phyloP scores from a whole-genome alignment of 2,888 invertebrate species.

The Chrysotoxum bicinctum region DNA sequence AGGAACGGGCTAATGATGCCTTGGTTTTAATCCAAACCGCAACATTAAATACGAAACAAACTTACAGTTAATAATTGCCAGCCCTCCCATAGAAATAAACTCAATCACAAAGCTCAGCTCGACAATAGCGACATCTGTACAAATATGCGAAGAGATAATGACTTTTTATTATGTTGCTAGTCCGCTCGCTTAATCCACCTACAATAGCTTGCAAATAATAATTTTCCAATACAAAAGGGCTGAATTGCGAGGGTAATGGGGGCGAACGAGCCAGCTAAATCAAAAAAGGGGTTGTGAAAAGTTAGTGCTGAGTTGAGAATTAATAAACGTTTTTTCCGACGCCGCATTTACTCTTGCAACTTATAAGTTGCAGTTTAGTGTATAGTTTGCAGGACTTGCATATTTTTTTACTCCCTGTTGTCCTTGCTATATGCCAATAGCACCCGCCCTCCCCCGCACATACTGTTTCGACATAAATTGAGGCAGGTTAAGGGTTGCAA shows the following conservation, averaged over 20 bases:
- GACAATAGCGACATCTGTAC: constrained; percentile 65
- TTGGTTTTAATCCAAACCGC: constrained; percentile 63
- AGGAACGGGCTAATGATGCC: constrained; percentile 44
- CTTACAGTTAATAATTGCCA: constrained; percentile 44
- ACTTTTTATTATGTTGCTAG: constrained; percentile 71
- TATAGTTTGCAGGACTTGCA: constrained; percentile 41
- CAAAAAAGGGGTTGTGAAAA: constrained; percentile 26
- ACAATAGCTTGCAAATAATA: constrained; percentile 67
- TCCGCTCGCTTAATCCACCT: constrained; percentile 66
- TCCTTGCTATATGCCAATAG: neutral
- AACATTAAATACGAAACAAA: constrained; percentile 11
- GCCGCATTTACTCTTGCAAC: constrained; percentile 9
- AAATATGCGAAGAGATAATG: constrained; percentile 70
- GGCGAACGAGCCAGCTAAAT: neutral
- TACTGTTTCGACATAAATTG: constrained; percentile 38
- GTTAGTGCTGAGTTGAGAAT: constrained; percentile 66
- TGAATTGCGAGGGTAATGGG: neutral
- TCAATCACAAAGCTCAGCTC: neutral
- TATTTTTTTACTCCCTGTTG: neutral
- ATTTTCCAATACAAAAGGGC: constrained; percentile 42
- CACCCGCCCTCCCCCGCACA: neutral
- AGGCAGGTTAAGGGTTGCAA: constrained; percentile 69
- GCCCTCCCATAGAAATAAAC: neutral
- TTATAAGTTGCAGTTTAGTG: constrained; percentile 38
- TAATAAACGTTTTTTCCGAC: constrained; percentile 61